Evolutionary conservation across 2,888 invertebrate species (phyloP).

Genomic region (Imbricaverruca yamaguchii): DNA sequence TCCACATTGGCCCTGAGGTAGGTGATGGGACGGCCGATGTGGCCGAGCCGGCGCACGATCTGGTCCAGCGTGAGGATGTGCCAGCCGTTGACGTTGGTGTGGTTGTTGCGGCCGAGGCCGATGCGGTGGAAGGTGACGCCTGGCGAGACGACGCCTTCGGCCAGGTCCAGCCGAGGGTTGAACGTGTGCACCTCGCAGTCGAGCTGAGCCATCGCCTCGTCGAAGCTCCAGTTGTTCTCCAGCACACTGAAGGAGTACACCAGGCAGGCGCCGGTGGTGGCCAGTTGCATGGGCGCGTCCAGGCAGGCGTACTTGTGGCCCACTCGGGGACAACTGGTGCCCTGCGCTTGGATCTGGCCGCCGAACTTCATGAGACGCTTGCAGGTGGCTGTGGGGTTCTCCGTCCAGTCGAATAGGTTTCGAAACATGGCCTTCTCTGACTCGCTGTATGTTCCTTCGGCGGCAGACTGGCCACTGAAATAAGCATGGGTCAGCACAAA

Average conservation of each 20-base stretch:
- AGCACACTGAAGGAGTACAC: constrained; percentile 28
- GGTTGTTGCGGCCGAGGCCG: background rate
- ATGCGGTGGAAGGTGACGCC: background rate
- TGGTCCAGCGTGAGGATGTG: background rate
- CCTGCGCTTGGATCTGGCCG: background rate
- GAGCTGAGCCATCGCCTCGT: constrained; percentile 30
- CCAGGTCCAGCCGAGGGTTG: constrained; percentile 36
- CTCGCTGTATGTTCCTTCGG: too few relatives aligned
- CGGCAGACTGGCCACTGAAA: too few relatives aligned
- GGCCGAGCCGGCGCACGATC: background rate
- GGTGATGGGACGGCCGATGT: constrained; percentile 38
- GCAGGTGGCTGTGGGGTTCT: background rate
- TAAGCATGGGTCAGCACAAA: too few relatives aligned
- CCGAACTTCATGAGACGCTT: background rate
- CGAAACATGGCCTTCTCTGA: too few relatives aligned
- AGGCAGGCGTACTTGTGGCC: background rate
- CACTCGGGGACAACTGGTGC: background rate
- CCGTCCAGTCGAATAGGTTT: background rate
- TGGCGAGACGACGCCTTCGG: background rate
- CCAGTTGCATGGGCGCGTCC: background rate
- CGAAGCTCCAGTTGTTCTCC: constrained; percentile 33
- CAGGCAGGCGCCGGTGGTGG: constrained; percentile 17
- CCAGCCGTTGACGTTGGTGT: background rate
- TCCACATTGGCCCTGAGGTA: constrained; percentile 40
- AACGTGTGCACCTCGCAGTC: constrained; percentile 40